Evolutionary conservation across 1,140 invertebrate species (phyloP).

Genomic region (Bombus impatiens): DNA sequence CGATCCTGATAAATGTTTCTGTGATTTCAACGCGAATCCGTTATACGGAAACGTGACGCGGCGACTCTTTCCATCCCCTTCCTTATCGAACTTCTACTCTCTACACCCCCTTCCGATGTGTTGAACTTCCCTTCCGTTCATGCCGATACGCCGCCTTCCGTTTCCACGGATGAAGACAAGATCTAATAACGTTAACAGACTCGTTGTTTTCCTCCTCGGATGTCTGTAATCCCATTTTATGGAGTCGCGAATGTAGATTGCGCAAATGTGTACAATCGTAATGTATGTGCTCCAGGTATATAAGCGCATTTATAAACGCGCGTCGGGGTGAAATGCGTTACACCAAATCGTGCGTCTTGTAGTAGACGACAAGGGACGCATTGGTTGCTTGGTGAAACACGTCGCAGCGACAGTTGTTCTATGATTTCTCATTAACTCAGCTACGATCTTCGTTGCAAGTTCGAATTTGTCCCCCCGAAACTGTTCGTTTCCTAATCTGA

Average conservation of each 20-base stretch:
- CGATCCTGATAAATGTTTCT: conserved; percentile 73
- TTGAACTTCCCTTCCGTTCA: neutral
- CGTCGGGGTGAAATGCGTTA: neutral
- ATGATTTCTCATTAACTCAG: conserved; percentile 26
- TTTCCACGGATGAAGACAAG: conserved; percentile 69
- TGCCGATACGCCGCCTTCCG: conserved; percentile 56
- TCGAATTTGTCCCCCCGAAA: neutral
- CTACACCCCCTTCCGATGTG: too few species aligned
- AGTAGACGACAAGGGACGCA: neutral
- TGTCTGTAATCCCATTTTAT: conserved; percentile 64
- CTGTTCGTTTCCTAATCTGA: neutral
- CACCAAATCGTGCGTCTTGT: neutral
- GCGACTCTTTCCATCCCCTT: conserved; percentile 15
- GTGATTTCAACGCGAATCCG: conserved; percentile 59
- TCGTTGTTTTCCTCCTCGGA: conserved; percentile 69
- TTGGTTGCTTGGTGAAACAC: neutral
- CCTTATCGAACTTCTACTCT: conserved; percentile 13
- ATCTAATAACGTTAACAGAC: conserved; percentile 74
- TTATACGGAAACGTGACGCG: neutral
- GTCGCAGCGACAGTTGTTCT: conserved; percentile 21
- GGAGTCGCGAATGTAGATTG: conserved; percentile 58
- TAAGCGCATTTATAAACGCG: conserved; percentile 10
- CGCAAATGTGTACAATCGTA: conserved; percentile 14
- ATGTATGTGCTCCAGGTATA: neutral
- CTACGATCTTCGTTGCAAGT: neutral